Percentiles rank a stretch among this genome's conserved stretches.
Conservation (phyloP, 2,888 invertebrate species). For the Himalopsyche japonica region DNA sequence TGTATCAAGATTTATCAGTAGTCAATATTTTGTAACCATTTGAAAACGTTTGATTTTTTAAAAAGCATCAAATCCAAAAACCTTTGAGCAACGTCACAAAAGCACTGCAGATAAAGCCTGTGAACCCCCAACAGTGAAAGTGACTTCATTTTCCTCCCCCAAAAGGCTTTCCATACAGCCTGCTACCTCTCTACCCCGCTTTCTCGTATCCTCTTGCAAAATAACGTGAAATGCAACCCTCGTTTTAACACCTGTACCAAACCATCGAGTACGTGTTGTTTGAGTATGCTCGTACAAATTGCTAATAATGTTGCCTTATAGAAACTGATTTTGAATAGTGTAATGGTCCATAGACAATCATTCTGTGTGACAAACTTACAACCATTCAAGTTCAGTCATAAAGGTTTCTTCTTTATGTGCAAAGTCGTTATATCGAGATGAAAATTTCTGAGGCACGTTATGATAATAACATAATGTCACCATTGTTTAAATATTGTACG, state of each 20-base stretch:
- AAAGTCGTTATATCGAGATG: too few species aligned
- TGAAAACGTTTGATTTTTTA: not conserved
- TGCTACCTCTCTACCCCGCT: not conserved
- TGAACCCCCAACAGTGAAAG: slow-evolving; percentile 15
- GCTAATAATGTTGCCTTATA: too few species aligned
- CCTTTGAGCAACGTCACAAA: not conserved
- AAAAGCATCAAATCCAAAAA: not conserved
- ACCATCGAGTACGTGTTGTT: not conserved
- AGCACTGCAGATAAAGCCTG: not conserved
- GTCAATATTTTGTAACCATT: too few species aligned
- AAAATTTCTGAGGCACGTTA: too few species aligned
- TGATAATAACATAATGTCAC: too few species aligned
- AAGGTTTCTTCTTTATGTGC: too few species aligned
- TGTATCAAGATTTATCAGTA: too few species aligned
- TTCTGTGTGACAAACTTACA: too few species aligned
- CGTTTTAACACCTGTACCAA: not conserved
- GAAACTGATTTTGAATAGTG: too few species aligned
- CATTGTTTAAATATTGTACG: too few species aligned
- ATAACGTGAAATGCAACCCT: not conserved
- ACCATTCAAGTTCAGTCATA: too few species aligned
- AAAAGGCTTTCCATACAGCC: not conserved
- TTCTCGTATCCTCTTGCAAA: not conserved
- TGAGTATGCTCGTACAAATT: not conserved
- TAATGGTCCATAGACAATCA: too few species aligned
- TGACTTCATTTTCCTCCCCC: slow-evolving; percentile 18